Evolutionary conservation across 1,140 invertebrate species (phyloP).

Genomic region (Cydia fagiglandana): DNA sequence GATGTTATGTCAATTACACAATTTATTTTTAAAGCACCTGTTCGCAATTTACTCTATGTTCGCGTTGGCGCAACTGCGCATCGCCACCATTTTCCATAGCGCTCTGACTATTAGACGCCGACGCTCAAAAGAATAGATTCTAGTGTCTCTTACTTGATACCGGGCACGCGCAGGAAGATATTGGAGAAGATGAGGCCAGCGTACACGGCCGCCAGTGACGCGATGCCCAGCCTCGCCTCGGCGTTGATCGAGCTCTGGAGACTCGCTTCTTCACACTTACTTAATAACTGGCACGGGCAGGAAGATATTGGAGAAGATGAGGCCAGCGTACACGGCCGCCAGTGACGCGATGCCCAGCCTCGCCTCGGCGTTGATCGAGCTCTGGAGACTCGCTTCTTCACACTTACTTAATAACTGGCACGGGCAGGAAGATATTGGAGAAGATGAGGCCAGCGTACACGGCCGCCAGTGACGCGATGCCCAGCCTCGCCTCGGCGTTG

Average conservation of each 20-base stretch:
- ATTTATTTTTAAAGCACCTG: neutral
- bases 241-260: constrained; percentile 83
- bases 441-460: constrained; percentile 89
- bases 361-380: constrained; percentile 84
- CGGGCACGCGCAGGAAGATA: constrained; percentile 87
- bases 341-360: constrained; percentile 86
- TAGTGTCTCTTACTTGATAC: constrained; percentile 86
- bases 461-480: constrained; percentile 83
- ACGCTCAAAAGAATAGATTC: too few relatives aligned
- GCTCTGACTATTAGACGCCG: too few relatives aligned
- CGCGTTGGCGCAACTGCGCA: too few relatives aligned
- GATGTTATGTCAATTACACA: neutral
- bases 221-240: constrained; percentile 84
- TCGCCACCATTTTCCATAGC: too few relatives aligned
- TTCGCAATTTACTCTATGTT: too few relatives aligned
- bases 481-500: constrained; percentile 84
- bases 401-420: constrained; percentile 83
- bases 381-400: constrained; percentile 44
- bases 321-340: constrained; percentile 85
- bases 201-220: constrained; percentile 85
- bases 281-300: constrained; percentile 87
- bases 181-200: constrained; percentile 89
- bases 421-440: constrained; percentile 90
- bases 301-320: constrained; percentile 91
- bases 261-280: constrained; percentile 51